Percentiles rank a stretch among this genome's conserved stretches.
Evolutionary conservation across 2,113 vertebrate genomes (phyloP).

Genomic region (Neopipo cinnamomea): DNA sequence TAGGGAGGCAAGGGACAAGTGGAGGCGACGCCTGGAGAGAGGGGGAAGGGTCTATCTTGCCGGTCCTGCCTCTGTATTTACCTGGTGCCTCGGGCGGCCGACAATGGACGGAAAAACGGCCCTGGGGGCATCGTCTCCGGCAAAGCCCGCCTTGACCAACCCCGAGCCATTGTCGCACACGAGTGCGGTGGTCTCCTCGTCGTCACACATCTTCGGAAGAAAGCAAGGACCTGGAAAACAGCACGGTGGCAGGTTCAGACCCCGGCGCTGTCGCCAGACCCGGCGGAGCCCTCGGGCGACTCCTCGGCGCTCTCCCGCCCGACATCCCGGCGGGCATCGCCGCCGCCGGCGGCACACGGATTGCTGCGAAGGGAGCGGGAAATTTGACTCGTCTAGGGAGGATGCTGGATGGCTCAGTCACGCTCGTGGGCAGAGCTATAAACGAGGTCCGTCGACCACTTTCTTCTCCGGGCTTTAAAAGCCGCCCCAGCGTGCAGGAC

Average conservation of each 20-base stretch:
- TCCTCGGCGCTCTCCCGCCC: neutral
- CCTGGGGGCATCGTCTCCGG: slow-evolving; percentile 95
- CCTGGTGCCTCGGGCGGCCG: slow-evolving; percentile 97
- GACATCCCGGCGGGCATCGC: neutral
- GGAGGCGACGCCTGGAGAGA: neutral
- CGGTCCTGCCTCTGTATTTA: neutral
- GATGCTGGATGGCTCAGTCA: neutral
- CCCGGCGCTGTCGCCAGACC: neutral
- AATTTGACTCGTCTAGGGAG: neutral
- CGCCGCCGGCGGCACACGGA: neutral
- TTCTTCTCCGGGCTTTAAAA: neutral
- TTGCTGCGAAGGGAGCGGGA: neutral
- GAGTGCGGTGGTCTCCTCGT: slow-evolving; percentile 96
- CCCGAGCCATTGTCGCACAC: slow-evolving; percentile 99
- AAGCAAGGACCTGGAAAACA: slow-evolving; percentile 57
- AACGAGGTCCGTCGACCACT: neutral
- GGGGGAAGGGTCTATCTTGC: neutral
- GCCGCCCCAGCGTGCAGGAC: too few relatives aligned
- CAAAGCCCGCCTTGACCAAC: slow-evolving; percentile 97
- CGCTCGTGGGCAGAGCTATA: neutral
- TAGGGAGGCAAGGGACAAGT: neutral
- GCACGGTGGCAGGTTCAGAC: neutral
- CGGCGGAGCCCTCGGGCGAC: neutral
- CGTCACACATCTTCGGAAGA: slow-evolving; percentile 89
- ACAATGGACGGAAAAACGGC: slow-evolving; percentile 99